Base-by-base conservation (phyloP, 2,888 invertebrate genomes). In the Lycophotia porphyrea region DNA sequence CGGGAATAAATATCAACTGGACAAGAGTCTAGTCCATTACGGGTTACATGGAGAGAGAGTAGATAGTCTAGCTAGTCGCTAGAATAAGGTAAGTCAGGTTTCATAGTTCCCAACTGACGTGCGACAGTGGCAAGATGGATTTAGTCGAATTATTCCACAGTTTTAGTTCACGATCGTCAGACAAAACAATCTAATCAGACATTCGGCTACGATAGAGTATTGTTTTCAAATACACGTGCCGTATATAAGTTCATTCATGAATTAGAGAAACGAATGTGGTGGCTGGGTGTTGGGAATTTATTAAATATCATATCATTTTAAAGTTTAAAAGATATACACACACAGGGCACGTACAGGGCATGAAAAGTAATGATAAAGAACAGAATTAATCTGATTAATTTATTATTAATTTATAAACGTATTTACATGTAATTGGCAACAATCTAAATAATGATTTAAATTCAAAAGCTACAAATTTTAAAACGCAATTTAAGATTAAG, bases 401-500 rank as follows among this genome's bases (percentile, higher is more conserved):
- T 70, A 63, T 71, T 71, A 79, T 78, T 64, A 47, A 72, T 68
- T 72, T 31, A 71, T 47, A 74, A 49, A 49, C 11, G 42, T 44
- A 77, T 75, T 74, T 81, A 74, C 34, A 69, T 82, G 70, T 76
- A 84, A 85, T 77, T 81, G 73, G 55, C 69, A 78, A 82, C 82
- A 75, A 84, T 83, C 74, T 78, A 81, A 85, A 86, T 79, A 81
- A 92, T 92, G 92, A 94, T 94, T 93, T 91, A 92, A 94, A 92
- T 92, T 90, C 91, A 88, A 91, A 90, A 90, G 92, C 88, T 93
- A 88, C 80, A 78, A 93, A 93, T 93, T 94, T 93, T 90, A 93
- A 95, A 96, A 93, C 91, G 93, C 93, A 95, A 94, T 95, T 94
- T 93, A 92, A 95, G 95, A 96, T 95, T 95, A 95, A 95, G 93